These are phyloP conservation scores for Betta splendens DNA, from an alignment of 2,797 vertebrate species.

Conservation along the genomic window DNA sequence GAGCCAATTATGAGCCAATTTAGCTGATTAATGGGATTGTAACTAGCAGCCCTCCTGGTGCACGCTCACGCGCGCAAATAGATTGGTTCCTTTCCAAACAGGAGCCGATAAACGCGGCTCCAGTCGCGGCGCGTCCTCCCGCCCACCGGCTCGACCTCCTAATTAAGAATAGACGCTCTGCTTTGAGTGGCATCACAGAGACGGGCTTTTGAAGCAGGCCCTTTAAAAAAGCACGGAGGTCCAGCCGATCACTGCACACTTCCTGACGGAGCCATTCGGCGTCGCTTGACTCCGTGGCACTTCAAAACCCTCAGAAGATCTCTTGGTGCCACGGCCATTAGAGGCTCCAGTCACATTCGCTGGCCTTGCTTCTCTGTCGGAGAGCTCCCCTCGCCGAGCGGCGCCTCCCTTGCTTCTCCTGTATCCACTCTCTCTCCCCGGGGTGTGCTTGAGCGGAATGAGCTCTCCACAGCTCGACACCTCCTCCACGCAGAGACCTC, in stretches of 20 bases:
- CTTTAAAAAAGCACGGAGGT: neutral
- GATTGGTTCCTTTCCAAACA: slow-evolving; percentile 42
- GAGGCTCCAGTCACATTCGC: slow-evolving; percentile 37
- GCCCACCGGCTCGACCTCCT: slow-evolving; percentile 1
- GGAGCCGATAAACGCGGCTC: slow-evolving; percentile 16
- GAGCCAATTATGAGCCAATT: slow-evolving; percentile 73
- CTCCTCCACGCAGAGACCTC: slow-evolving; percentile 20
- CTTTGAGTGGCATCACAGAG: slow-evolving; percentile 2
- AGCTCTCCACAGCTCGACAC: slow-evolving; percentile 12
- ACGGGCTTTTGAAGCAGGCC: neutral
- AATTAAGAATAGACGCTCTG: slow-evolving; percentile 12
- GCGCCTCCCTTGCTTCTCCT: slow-evolving; percentile 39
- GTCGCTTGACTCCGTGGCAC: slow-evolving; percentile 5
- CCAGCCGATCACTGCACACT: slow-evolving; percentile 24
- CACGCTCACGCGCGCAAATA: slow-evolving; percentile 57
- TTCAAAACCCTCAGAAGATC: slow-evolving; percentile 24
- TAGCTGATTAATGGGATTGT: slow-evolving; percentile 77
- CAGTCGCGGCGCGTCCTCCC: slow-evolving; percentile 4
- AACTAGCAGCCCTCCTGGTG: slow-evolving; percentile 55
- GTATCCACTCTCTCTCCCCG: slow-evolving; percentile 14
- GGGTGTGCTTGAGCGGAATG: slow-evolving; percentile 24
- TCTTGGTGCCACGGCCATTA: slow-evolving; percentile 25
- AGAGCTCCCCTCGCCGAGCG: slow-evolving; percentile 16
- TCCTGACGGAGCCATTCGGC: slow-evolving; percentile 31
- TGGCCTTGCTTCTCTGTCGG: slow-evolving; percentile 22